These are phyloP conservation scores for Hemibagrus guttatus DNA, from an alignment of 2,797 vertebrate species.

Conservation along the genomic window DNA sequence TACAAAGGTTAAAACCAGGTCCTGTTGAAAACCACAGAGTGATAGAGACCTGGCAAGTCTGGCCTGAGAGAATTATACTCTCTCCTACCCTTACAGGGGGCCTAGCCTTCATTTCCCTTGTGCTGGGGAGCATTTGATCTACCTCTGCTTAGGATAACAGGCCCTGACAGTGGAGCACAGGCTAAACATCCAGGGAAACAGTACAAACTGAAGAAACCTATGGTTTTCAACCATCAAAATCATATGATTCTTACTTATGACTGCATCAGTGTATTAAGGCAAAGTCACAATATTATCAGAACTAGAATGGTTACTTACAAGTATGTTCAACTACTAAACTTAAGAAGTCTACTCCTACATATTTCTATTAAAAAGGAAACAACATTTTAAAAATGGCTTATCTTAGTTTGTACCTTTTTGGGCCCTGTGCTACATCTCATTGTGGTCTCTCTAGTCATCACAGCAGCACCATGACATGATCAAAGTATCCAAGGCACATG, in stretches of 20 bases:
- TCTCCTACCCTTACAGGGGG: neutral
- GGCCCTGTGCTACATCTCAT: slow-evolving; percentile 13
- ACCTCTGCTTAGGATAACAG: slow-evolving; percentile 40
- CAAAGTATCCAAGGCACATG: slow-evolving; percentile 12
- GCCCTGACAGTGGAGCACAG: slow-evolving; percentile 1
- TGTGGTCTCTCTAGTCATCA: neutral
- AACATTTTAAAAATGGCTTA: neutral
- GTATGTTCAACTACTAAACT: neutral
- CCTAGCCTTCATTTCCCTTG: slow-evolving; percentile 4
- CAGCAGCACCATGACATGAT: slow-evolving; percentile 27
- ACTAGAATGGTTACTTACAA: neutral
- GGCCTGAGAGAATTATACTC: neutral
- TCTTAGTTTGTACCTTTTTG: neutral
- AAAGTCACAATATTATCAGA: neutral
- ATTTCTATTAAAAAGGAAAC: neutral
- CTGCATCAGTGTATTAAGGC: neutral
- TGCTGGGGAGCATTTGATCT: slow-evolving; percentile 39
- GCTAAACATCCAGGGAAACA: neutral
- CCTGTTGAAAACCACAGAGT: neutral
- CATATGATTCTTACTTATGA: neutral
- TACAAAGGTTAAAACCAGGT: slow-evolving; percentile 12
- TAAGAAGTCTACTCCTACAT: neutral
- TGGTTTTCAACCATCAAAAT: neutral
- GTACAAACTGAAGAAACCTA: neutral
- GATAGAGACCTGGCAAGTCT: slow-evolving; percentile 1